A percentile compares a stretch with the other conserved stretches of the same genome.
Conservation (phyloP, 64 coral and sea anemone species). For the Platygyra sinensis region DNA sequence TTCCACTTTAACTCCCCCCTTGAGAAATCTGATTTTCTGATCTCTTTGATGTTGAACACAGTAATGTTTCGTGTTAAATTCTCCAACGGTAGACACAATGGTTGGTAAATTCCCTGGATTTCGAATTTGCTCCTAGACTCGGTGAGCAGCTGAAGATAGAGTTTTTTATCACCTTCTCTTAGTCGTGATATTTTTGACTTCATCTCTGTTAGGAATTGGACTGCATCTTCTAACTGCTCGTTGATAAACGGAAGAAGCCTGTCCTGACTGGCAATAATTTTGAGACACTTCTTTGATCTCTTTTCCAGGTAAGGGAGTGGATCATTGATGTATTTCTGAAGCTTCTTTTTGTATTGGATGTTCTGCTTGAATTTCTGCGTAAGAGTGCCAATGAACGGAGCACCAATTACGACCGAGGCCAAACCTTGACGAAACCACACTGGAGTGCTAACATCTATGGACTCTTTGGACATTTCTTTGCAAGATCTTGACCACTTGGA, state of each 20-base stretch:
- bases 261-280: neutral
- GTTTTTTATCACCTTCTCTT: constrained; percentile 3
- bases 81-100: neutral
- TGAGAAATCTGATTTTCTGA: neutral
- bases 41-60: neutral
- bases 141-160: neutral
- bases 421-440: constrained; percentile 24
- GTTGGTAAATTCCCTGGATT: neutral
- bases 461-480: neutral
- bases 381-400: neutral
- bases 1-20: neutral
- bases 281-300: neutral
- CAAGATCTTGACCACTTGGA: no score
- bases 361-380: neutral
- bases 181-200: neutral
- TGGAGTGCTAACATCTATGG: constrained; percentile 2
- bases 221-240: neutral
- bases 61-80: neutral
- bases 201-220: neutral
- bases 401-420: constrained; percentile 4
- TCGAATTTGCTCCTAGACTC: neutral
- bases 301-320: neutral
- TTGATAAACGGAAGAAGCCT: neutral
- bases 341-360: neutral
- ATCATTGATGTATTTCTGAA: neutral